These are phyloP conservation scores for Ichneumoninae sp. DNA, from an alignment of 2,888 invertebrate species.

Conservation along the genomic window DNA sequence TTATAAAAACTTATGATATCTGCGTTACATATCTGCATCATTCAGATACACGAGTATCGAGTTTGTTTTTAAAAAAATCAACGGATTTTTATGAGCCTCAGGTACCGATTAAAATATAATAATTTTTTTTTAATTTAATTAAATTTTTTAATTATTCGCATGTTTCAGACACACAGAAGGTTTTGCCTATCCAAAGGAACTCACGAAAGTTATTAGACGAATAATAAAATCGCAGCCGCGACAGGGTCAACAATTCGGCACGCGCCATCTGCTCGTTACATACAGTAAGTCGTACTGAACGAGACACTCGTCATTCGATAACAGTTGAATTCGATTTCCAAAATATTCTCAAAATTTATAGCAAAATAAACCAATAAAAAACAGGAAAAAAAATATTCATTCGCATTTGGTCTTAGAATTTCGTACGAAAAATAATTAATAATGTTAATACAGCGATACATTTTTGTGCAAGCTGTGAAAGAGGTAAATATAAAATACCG, in stretches of 20 bases:
- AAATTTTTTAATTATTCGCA: too few species aligned
- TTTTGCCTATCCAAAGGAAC: conserved; percentile 78
- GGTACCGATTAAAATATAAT: not conserved
- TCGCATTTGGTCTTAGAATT: too few species aligned
- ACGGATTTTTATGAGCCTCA: not conserved
- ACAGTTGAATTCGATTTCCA: not conserved
- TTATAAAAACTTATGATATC: not conserved
- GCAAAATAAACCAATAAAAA: not conserved
- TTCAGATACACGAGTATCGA: not conserved
- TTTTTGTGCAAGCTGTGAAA: too few species aligned
- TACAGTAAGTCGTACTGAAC: conserved; percentile 79
- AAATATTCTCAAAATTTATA: not conserved
- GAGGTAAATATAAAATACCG: too few species aligned
- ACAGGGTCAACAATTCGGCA: conserved; percentile 81
- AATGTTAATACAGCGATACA: too few species aligned
- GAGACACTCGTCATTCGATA: not conserved
- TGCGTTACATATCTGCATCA: not conserved
- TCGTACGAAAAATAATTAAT: too few species aligned
- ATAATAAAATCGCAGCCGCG: conserved; percentile 79
- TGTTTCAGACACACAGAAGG: conserved; percentile 74
- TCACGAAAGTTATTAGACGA: conserved; percentile 81
- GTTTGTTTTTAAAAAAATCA: not conserved
- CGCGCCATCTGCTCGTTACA: conserved; percentile 80
- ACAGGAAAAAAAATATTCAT: too few species aligned
- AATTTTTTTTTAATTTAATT: not conserved